A percentile compares a stretch with the other conserved stretches of the same genome.
Conservation (phyloP, 2,888 invertebrate genomes). For the Linyphia triangularis region DNA sequence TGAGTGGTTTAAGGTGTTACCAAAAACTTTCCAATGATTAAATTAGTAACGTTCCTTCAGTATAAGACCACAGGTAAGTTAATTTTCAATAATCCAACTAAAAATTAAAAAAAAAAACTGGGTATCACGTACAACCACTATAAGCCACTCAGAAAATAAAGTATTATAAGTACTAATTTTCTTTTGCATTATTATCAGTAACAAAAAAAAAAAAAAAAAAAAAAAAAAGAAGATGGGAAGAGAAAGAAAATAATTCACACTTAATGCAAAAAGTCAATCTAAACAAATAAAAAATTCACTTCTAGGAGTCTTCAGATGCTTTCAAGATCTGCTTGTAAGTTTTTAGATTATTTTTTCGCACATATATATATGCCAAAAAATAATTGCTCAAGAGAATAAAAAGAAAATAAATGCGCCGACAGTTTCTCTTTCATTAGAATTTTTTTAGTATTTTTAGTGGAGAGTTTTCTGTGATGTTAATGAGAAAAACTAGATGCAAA, state of each 20-base stretch:
- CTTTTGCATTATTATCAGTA: not conserved
- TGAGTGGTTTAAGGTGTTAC: too few relatives aligned
- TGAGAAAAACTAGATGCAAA: not conserved
- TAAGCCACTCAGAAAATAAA: not conserved
- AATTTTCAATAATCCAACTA: too few relatives aligned
- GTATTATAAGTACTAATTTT: not conserved
- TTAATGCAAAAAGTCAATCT: not conserved
- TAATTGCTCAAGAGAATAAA: not conserved
- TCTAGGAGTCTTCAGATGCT: too few relatives aligned
- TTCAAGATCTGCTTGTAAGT: not conserved
- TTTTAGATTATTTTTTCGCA: not conserved
- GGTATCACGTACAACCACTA: not conserved
- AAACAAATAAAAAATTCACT: not conserved
- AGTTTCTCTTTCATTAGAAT: not conserved
- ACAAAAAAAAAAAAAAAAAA: not conserved
- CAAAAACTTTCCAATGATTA: too few relatives aligned
- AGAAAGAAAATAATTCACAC: not conserved
- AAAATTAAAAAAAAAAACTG: too few relatives aligned
- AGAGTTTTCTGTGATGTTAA: not conserved
- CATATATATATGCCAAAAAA: not conserved
- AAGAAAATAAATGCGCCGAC: not conserved
- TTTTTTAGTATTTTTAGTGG: not conserved
- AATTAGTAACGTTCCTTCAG: too few relatives aligned
- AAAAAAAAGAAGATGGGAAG: not conserved
- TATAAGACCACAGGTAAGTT: too few relatives aligned